Percentiles rank a stretch among this genome's conserved stretches.
phyloP scores from a whole-genome alignment of 2,797 vertebrate genomes.

The Chrysolophus pictus region DNA sequence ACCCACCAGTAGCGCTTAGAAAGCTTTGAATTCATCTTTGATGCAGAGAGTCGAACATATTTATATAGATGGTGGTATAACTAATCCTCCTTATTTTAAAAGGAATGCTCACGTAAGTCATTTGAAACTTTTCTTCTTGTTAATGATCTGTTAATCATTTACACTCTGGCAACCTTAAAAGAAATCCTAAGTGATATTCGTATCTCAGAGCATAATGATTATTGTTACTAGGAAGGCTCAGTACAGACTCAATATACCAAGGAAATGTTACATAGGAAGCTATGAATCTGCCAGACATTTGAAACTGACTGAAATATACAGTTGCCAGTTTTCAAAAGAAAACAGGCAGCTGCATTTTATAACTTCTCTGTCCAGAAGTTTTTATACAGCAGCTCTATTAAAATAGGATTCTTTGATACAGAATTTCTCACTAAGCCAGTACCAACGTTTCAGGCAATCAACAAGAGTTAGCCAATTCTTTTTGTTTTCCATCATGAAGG shows the following conservation, averaged over 20 bases:
- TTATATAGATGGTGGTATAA: background rate
- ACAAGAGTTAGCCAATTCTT: background rate
- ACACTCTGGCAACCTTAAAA: background rate
- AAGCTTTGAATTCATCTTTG: background rate
- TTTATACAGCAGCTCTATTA: background rate
- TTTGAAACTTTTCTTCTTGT: background rate
- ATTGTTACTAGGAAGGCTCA: background rate
- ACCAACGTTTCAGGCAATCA: background rate
- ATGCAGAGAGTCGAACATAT: background rate
- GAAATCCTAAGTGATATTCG: background rate
- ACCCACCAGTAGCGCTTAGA: background rate
- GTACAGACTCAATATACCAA: background rate
- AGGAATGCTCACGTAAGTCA: background rate
- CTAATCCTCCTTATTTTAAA: background rate
- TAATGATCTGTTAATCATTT: background rate
- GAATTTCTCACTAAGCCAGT: background rate
- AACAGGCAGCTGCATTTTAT: background rate
- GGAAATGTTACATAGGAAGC: background rate
- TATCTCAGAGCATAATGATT: background rate
- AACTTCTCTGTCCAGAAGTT: background rate
- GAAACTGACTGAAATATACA: background rate
- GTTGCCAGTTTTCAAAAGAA: background rate
- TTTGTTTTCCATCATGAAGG: background rate
- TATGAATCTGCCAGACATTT: conserved; percentile 6
- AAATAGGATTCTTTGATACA: conserved; percentile 9